These are phyloP conservation scores for Platerodrilus igneus DNA, from an alignment of 2,888 invertebrate genomes.

Conservation along the genomic window DNA sequence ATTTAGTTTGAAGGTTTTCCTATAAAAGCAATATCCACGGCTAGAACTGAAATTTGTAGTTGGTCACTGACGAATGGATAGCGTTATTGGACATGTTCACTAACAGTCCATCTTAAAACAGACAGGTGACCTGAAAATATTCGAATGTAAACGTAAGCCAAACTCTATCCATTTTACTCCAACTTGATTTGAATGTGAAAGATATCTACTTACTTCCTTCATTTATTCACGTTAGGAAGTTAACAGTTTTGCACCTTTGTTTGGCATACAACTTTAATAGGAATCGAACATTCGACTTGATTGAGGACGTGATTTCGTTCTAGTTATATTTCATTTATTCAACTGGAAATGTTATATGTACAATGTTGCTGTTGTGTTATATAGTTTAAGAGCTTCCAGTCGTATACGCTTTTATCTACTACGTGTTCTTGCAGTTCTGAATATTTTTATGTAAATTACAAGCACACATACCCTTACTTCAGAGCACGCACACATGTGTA, in stretches of 20 bases:
- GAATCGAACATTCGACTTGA: constrained; percentile 9
- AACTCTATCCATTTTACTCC: constrained; percentile 16
- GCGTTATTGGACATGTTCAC: constrained; percentile 28
- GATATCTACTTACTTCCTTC: constrained; percentile 21
- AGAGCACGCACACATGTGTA: too few species aligned
- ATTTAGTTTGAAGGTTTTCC: constrained; percentile 1
- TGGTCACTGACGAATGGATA: constrained; percentile 23
- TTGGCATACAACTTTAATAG: constrained; percentile 9
- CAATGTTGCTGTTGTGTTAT: too few species aligned
- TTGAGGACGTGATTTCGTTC: too few species aligned
- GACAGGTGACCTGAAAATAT: constrained; percentile 29
- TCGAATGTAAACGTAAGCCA: constrained; percentile 21
- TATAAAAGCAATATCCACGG: constrained; percentile 11
- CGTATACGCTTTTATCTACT: too few species aligned
- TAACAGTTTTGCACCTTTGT: constrained; percentile 1
- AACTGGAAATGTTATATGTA: too few species aligned
- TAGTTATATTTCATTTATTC: too few species aligned
- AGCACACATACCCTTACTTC: too few species aligned
- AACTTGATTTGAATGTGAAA: constrained; percentile 13
- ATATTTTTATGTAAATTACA: too few species aligned
- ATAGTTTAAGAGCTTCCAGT: too few species aligned
- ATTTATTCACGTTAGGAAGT: constrained; percentile 14
- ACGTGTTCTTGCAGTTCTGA: too few species aligned
- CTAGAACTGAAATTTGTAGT: constrained; percentile 22
- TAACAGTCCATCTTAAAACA: constrained; percentile 25